Evolutionary conservation across 2,888 invertebrate species (phyloP), one percentile per base, ranked within the genome.

Genomic region (Mesorhabditis belari): DNA sequence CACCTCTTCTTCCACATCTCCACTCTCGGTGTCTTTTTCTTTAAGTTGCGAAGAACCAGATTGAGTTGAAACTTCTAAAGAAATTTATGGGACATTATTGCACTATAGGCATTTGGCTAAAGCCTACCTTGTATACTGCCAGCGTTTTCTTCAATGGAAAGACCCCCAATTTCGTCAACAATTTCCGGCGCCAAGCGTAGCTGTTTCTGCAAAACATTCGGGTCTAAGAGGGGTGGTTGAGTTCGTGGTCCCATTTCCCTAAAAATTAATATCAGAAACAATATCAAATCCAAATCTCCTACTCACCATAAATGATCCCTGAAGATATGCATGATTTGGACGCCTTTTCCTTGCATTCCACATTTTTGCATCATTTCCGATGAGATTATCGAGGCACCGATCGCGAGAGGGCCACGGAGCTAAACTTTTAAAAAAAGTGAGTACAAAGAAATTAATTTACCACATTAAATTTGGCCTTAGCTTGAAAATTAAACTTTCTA

Each of bases 361-460:
- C 63, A 61, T 0, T 65, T 58, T 0, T 62, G 29, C 72, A 79
- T 74, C 9, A 73, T 74, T 4, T 64, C 61, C 4, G 73, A 67
- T 3, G 76, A 77, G 67, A 77, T 66, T 54, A 77, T 54, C 6
- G 76, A 61, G 25, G 58, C 55, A 27, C 78, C 78, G n/a, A 78
- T 70, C 3, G 77, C 77, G 4, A 75, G 57, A 3, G 77, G 78
- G 0, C 76, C 76, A 3, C 58, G 64, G 4, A 76, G 62, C 23
- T 57, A 60, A 3, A 26, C 61, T 3, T 61, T 44, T 12, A 19
- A 25, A 17, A 54, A 26, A 6, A 24, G n/a, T 35, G 35, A 19
- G 49, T 28, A 21, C 49, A 25, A 17, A n/a, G 19, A 21, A 59
- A 19, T n/a, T n/a, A n/a, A n/a, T n/a, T n/a, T n/a, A n/a, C n/a